Evolutionary conservation across 92 coral and sea anemone species (phyloP).

Genomic region (Heliopora coerulea): DNA sequence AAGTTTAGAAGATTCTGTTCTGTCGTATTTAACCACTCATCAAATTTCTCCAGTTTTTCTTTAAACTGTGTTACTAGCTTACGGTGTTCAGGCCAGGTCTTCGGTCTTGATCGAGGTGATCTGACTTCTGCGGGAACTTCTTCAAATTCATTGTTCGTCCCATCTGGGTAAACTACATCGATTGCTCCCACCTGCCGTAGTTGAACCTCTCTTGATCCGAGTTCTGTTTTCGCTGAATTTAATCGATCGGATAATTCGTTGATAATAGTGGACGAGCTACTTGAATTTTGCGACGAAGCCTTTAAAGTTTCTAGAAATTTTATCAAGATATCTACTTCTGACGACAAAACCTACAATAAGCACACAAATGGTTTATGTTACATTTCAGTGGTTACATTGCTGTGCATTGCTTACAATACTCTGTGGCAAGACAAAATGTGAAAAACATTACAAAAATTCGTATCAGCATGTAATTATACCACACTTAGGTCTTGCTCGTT

Average conservation of each 20-base stretch:
- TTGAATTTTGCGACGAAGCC: slow-evolving; percentile 10
- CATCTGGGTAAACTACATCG: background rate
- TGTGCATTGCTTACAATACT: too few relatives aligned
- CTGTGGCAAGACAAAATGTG: too few relatives aligned
- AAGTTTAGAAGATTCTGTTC: slow-evolving; percentile 76
- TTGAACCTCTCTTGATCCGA: background rate
- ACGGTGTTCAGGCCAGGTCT: slow-evolving; percentile 27
- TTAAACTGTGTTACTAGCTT: slow-evolving; percentile 56
- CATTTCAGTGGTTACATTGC: too few relatives aligned
- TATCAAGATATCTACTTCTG: slow-evolving; percentile 20
- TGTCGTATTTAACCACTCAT: slow-evolving; percentile 84
- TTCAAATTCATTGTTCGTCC: background rate
- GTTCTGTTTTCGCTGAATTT: background rate
- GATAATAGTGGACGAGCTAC: background rate
- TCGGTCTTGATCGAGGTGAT: slow-evolving; percentile 38
- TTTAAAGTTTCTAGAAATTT: slow-evolving; percentile 7
- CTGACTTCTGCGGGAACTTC: background rate
- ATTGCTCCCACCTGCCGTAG: slow-evolving; percentile 4
- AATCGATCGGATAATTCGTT: slow-evolving; percentile 3
- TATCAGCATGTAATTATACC: too few relatives aligned
- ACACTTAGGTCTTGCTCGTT: too few relatives aligned
- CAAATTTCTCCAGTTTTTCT: slow-evolving; percentile 78
- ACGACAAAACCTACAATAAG: slow-evolving; percentile 3
- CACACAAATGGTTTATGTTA: background rate
- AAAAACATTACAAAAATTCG: too few relatives aligned